Base-by-base conservation (phyloP, 2,113 vertebrate species). In the Polypterus bichir region DNA sequence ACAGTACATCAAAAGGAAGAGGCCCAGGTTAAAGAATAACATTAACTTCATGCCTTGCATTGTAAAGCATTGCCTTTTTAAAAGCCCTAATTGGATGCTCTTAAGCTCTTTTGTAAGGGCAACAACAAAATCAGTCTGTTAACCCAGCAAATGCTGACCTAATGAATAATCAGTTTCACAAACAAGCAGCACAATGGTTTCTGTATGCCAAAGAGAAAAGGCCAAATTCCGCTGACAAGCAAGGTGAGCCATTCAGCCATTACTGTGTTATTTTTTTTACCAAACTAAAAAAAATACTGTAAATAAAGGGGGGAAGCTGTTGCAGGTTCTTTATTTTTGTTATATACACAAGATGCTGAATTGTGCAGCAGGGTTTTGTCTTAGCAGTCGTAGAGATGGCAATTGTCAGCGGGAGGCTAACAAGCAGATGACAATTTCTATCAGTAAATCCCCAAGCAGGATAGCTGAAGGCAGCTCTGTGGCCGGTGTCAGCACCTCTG, bases 401-500 rank as follows among this genome's bases (percentile, higher is more conserved):
- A 73, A 72, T 65, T 69, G 61, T 61, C 69, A 70, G 77, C 69
- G 59, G 77, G 80, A 76, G 64, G 62, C 69, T 79, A 75, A 78
- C 66, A 74, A 75, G 67, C 64, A 78, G 77, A 74, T 65, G 70
- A 75, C 67, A 74, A 76, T 75, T 80, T 77, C 67, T 73, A 48
- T 71, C 69, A 67, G 27, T 56, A 52, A 54, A 65, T 61, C 47
- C 55, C 62, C 59, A 58, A 68, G 68, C 63, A 62, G 65, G 72
- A 63, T 71, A 64, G 70, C 73, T 70, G 49, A 58, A 62, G 68
- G 69, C 72, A 63, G 48, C 68, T 69, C 79, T 71, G 71, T 59
- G 67, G 66, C 73, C 66, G 66, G 48, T 71, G 75, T 74, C 71
- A 71, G 68, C 49, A 60, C 71, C 59, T 1, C 64, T 73, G 69